A percentile compares a stretch with the other conserved stretches of the same genome.
phyloP scores from a whole-genome alignment of 2,797 vertebrate genomes.

The Microchirus variegatus region DNA sequence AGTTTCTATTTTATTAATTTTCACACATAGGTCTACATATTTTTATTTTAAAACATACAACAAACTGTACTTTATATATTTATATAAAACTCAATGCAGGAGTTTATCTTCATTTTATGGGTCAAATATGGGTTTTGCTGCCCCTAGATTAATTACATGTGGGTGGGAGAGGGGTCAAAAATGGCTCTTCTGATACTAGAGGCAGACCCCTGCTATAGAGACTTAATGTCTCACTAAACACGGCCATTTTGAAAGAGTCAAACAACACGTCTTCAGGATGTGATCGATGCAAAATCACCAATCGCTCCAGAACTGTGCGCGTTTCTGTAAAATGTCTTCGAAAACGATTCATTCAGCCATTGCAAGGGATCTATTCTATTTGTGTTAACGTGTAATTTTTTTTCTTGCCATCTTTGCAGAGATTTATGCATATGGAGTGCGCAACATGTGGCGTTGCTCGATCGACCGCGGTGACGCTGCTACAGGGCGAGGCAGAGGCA shows the following conservation, averaged over 20 bases:
- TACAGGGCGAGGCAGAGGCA: conserved; percentile 73
- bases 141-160: no score
- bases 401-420: conserved; percentile 53
- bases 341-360: no score
- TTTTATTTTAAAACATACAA: not conserved
- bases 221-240: not conserved
- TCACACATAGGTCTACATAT: not conserved
- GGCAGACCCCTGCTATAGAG: not conserved
- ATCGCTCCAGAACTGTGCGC: no score
- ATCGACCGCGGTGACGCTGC: conserved; percentile 82
- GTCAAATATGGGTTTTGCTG: no score
- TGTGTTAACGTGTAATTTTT: not conserved
- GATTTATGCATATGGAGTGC: conserved; percentile 86
- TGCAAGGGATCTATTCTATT: not conserved
- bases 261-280: not conserved
- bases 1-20: no score
- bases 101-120: no score
- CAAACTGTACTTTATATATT: no score
- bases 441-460: conserved; percentile 90
- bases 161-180: no score
- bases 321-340: no score
- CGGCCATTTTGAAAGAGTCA: not conserved
- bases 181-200: no score
- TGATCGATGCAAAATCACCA: no score
- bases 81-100: no score